These are phyloP conservation scores for Echeneis naucrates DNA, from an alignment of 2,797 vertebrate genomes.

Conservation along the genomic window DNA sequence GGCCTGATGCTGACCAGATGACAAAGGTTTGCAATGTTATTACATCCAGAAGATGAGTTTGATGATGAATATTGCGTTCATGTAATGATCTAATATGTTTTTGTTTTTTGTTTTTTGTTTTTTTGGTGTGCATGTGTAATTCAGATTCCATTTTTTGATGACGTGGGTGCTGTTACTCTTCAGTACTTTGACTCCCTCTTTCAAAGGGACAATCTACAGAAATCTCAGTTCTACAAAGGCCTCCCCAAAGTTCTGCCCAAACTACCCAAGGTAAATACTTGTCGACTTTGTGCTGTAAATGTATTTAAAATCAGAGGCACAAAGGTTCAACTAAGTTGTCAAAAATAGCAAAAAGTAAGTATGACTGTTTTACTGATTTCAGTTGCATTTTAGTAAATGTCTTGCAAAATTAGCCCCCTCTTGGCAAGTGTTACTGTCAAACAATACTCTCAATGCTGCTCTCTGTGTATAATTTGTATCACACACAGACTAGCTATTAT, in stretches of 20 bases:
- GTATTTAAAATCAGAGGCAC: rapidly evolving
- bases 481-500: not conserved
- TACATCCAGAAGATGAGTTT: not conserved
- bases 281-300: not conserved
- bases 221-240: constrained; percentile 99
- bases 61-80: no score
- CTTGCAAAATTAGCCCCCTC: not conserved
- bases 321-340: not conserved
- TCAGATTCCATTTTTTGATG: constrained; percentile 98
- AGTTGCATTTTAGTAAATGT: not conserved
- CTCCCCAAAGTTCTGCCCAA: constrained; percentile 97
- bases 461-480: not conserved
- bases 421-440: not conserved
- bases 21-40: constrained; percentile 88
- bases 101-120: not conserved
- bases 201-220: constrained; percentile 98
- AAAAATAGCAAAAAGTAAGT: not conserved
- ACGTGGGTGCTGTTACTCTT: constrained; percentile 95
- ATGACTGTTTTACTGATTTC: not conserved
- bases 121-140: constrained; percentile 9
- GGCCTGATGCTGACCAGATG: constrained; percentile 98
- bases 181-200: constrained; percentile 99
- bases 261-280: constrained; percentile 91
- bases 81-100: no score
- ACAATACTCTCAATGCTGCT: not conserved